phyloP scores from a whole-genome alignment of 2,888 invertebrate genomes.

The Alloscopus bannaensis region DNA sequence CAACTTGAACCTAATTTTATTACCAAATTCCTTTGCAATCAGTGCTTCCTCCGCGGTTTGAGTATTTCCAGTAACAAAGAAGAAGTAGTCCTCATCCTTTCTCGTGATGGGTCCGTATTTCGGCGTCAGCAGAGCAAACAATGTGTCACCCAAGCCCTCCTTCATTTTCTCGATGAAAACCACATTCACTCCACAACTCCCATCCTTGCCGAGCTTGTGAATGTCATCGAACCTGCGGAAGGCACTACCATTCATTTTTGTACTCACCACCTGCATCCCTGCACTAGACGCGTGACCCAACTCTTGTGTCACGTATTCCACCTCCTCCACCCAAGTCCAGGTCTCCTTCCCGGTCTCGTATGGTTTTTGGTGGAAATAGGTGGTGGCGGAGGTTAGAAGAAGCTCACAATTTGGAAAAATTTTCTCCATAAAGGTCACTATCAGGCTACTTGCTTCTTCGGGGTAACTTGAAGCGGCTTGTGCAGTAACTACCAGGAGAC shows the following conservation, averaged over 20 bases:
- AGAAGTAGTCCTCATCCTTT: slow-evolving; percentile 58
- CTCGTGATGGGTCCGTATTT: slow-evolving; percentile 35
- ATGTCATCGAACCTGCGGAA: slow-evolving; percentile 25
- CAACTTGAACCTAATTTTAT: slow-evolving; percentile 51
- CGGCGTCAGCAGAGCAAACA: slow-evolving; percentile 37
- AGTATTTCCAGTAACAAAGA: slow-evolving; percentile 30
- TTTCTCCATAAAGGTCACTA: neutral
- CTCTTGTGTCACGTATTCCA: neutral
- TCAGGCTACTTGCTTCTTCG: neutral
- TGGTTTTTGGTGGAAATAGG: neutral
- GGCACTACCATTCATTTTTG: neutral
- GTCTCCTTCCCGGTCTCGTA: no score
- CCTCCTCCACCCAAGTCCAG: no score
- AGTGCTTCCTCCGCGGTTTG: neutral
- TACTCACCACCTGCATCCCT: neutral
- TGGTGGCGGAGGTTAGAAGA: neutral
- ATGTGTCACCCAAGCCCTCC: no score
- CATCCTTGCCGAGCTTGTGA: neutral
- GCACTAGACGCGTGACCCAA: neutral
- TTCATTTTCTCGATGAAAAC: neutral
- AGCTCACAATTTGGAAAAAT: slow-evolving; percentile 8
- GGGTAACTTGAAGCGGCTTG: no score
- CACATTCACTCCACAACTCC: slow-evolving; percentile 30
- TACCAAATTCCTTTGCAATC: slow-evolving; percentile 41
- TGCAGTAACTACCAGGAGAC: no score